These are phyloP conservation scores for Blastobasis lacticolella DNA, from an alignment of 2,888 invertebrate genomes.

Conservation along the genomic window DNA sequence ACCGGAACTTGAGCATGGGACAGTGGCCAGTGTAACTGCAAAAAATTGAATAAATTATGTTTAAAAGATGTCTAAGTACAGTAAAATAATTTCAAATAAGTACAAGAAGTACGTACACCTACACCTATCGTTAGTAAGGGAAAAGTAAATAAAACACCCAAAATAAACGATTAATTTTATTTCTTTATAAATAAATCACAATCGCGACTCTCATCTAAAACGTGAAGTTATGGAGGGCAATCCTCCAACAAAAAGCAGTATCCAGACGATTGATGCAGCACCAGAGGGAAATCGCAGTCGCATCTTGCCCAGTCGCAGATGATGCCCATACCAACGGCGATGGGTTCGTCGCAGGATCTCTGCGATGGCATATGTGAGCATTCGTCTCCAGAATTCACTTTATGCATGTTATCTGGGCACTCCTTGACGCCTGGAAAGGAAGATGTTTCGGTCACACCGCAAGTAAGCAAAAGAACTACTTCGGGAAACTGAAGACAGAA, in stretches of 20 bases:
- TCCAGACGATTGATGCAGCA: slow-evolving; percentile 49
- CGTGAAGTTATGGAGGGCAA: slow-evolving; percentile 30
- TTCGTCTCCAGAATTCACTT: slow-evolving; percentile 41
- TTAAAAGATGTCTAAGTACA: no score
- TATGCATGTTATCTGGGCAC: slow-evolving; percentile 58
- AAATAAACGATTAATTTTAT: no score
- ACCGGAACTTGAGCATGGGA: slow-evolving; percentile 80
- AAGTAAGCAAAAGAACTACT: no score
- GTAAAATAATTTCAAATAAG: no score
- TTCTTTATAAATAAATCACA: no score
- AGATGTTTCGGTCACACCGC: no score
- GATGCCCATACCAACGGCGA: slow-evolving; percentile 49
- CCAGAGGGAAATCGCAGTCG: slow-evolving; percentile 62
- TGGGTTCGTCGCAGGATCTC: slow-evolving; percentile 58
- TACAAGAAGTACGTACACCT: no score
- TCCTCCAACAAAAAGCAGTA: slow-evolving; percentile 60
- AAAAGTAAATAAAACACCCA: no score
- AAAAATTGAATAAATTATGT: slow-evolving; percentile 13
- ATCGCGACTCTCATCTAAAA: no score
- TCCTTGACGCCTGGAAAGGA: slow-evolving; percentile 40
- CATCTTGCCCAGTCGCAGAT: slow-evolving; percentile 61
- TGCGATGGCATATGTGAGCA: slow-evolving; percentile 57
- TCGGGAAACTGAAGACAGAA: no score
- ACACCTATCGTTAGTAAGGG: no score
- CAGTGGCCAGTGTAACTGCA: slow-evolving; percentile 82